Evolutionary conservation across 1,140 invertebrate species (phyloP), one percentile per base, ranked within the genome.

Genomic region (Radopholus similis): DNA sequence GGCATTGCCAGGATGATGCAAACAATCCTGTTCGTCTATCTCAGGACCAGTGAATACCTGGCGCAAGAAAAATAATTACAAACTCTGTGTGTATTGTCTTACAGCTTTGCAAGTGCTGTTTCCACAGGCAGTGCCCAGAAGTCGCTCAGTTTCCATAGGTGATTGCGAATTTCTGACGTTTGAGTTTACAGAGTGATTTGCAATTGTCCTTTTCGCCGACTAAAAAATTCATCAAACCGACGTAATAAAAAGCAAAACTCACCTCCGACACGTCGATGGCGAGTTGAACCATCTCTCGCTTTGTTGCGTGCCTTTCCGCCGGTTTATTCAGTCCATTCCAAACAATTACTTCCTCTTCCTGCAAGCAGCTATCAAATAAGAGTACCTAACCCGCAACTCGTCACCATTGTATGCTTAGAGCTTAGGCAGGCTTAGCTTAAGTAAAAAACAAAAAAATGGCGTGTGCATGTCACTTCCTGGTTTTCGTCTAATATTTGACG

Each of bases 1-100:
- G 2, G 95, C 92, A 18, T 86, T 84, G 0, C 95, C 95, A 23
- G 91, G 88, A 86, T 98, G 95, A 85, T 90, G 87, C 42, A 85
- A 84, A 82, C 95, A 98, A 40, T 84, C 78, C 53, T 87, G 85
- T 13, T 85, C 69, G 74, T 91, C 87, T 54, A 87, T 88, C 35
- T 87, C 80, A 26, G 88, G 85, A 1, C 89, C 90, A 75, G 87
- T 85, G 80, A 91, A 95, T 0, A 86, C 85, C 86, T 87, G 80
- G n/a, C 3, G 18, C 9, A 4, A 51, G 4, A 21, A 51, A 2
- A 26, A 26, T 13, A 47, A 47, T 6, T 1, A 15, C 42, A 47
- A 3, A 47, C n/a, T 4, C n/a, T 35, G 18, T 18, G 1, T 49
- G 5, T 56, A 11, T 13, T 28, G 15, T 35, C 6, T 0, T 23